phyloP scores from a whole-genome alignment of 2,113 vertebrate genomes.

The Menidia beryllina region DNA sequence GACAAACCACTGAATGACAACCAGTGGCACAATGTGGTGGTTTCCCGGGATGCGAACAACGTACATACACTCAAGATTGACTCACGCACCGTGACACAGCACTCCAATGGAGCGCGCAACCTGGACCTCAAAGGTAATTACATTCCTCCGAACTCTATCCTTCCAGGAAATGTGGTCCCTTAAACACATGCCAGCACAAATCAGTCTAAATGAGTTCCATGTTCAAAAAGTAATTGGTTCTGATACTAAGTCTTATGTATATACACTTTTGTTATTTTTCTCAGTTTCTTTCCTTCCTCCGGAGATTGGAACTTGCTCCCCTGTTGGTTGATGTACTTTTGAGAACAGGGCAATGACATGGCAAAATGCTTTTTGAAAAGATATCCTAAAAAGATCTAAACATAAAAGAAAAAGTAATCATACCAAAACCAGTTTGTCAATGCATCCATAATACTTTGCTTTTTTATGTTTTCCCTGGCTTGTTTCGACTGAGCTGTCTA shows the following conservation, averaged over 20 bases:
- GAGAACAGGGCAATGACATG: too few relatives aligned
- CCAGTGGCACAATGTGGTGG: conserved; percentile 96
- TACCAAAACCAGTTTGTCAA: too few relatives aligned
- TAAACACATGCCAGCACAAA: conserved; percentile 19
- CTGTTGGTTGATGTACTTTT: too few relatives aligned
- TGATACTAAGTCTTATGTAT: background rate
- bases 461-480: too few relatives aligned
- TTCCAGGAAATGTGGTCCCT: conserved; percentile 6
- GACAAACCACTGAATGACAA: conserved; percentile 94
- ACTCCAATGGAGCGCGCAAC: conserved; percentile 92
- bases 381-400: too few relatives aligned
- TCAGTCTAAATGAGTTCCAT: conserved; percentile 27
- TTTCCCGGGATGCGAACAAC: conserved; percentile 90
- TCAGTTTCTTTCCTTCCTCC: too few relatives aligned
- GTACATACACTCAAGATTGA: conserved; percentile 93
- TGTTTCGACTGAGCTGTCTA: too few relatives aligned
- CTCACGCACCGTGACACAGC: conserved; percentile 93
- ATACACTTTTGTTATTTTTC: background rate
- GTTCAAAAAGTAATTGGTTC: conserved; percentile 11
- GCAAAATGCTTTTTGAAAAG: too few relatives aligned
- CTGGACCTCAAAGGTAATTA: conserved; percentile 92
- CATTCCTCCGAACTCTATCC: background rate
- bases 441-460: too few relatives aligned
- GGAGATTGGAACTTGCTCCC: too few relatives aligned
- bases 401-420: too few relatives aligned